Evolutionary conservation across 2,797 vertebrate genomes (phyloP).

Genomic region (Myripristis murdjan): DNA sequence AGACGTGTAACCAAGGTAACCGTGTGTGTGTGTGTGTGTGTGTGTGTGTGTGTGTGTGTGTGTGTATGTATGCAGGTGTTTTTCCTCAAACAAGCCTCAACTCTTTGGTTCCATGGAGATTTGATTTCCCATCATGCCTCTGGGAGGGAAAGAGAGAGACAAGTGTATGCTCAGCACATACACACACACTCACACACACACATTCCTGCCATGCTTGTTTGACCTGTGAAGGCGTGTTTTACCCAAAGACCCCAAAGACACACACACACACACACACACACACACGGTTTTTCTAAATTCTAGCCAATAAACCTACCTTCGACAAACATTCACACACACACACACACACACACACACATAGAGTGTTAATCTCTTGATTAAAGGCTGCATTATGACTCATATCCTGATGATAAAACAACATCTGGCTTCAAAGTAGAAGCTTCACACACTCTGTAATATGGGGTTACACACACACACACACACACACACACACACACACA

Average conservation of each 20-base stretch:
- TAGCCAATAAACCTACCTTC: no score
- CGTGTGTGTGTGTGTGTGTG: constrained; percentile 14
- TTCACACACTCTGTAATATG: constrained; percentile 23
- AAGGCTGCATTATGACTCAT: constrained; percentile 64
- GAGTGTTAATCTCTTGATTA: constrained; percentile 60
- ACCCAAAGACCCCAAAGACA: constrained; percentile 45
- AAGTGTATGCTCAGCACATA: constrained; percentile 3
- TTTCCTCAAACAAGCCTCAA: no score
- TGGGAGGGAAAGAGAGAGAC: neutral
- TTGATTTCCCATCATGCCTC: constrained; percentile 40
- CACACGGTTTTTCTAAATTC: no score
- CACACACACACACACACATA: constrained; percentile 22
- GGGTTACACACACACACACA: constrained; percentile 14
- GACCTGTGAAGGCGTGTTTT: constrained; percentile 56
- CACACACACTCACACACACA: no score
- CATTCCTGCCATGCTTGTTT: constrained; percentile 66
- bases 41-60: constrained; percentile 4
- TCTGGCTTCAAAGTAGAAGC: constrained; percentile 46
- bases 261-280: constrained; percentile 8
- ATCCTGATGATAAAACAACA: constrained; percentile 69
- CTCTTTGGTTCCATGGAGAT: neutral
- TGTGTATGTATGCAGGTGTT: no score
- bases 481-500: constrained; percentile 13
- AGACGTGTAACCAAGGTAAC: constrained; percentile 95
- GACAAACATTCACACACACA: constrained; percentile 10